A percentile compares a stretch with the other conserved stretches of the same genome.
These are phyloP conservation scores for Druceiella hillmani DNA, from an alignment of 2,888 invertebrate species.

Conservation along the genomic window DNA sequence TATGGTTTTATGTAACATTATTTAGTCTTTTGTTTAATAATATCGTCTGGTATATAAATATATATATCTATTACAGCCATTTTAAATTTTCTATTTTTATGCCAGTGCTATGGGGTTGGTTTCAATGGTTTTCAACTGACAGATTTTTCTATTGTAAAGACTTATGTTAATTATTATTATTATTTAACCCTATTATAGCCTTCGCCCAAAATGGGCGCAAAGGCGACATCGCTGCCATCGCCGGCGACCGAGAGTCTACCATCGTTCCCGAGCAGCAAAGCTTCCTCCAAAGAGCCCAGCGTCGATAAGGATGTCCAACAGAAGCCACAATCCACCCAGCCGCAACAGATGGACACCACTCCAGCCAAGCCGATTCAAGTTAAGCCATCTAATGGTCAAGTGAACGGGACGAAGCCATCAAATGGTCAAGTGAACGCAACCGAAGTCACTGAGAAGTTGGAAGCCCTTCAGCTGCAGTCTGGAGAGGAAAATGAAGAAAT, in stretches of 20 bases:
- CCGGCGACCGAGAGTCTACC: slow-evolving; percentile 41
- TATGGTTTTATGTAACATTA: too few relatives aligned
- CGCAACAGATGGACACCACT: too few relatives aligned
- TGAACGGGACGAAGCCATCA: too few relatives aligned
- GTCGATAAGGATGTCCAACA: slow-evolving; percentile 29
- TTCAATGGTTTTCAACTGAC: too few relatives aligned
- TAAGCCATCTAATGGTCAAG: too few relatives aligned
- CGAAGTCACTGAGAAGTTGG: slow-evolving; percentile 41
- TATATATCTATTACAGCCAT: too few relatives aligned
- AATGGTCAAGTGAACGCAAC: slow-evolving; percentile 33
- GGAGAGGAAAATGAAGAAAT: slow-evolving; percentile 28
- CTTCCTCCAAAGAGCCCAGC: slow-evolving; percentile 31
- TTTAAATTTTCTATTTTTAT: too few relatives aligned
- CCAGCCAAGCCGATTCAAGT: too few relatives aligned
- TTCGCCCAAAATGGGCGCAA: not conserved
- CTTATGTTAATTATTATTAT: not conserved
- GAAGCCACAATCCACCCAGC: too few relatives aligned
- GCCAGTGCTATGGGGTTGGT: too few relatives aligned
- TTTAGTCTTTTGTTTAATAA: too few relatives aligned
- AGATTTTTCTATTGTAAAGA: not conserved
- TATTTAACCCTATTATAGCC: not conserved
- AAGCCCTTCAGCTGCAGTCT: slow-evolving; percentile 36
- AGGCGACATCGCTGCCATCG: slow-evolving; percentile 49
- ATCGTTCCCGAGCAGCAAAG: slow-evolving; percentile 26
- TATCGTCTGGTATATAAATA: too few relatives aligned